Conservation (phyloP, 2,888 invertebrate genomes). For the Caenorhabditis imperialis region DNA sequence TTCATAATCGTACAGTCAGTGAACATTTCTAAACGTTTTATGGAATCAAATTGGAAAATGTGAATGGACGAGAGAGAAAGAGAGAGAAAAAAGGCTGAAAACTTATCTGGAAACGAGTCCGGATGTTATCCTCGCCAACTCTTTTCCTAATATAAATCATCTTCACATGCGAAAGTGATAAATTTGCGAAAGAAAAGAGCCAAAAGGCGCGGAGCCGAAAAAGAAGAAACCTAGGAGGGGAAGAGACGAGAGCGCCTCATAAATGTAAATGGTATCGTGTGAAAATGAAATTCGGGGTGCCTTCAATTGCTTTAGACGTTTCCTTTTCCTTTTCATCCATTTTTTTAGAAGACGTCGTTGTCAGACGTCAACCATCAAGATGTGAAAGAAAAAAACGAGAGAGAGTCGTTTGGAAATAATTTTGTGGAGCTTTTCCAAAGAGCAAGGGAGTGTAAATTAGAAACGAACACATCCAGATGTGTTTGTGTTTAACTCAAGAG, state of each 20-base stretch:
- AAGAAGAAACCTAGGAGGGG: conserved; percentile 27
- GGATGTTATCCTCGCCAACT: conserved; percentile 14
- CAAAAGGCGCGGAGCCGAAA: conserved; percentile 13
- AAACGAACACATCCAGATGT: too few species aligned
- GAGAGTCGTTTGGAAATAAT: too few species aligned
- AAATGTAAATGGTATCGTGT: conserved; percentile 55
- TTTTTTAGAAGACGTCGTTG: too few species aligned
- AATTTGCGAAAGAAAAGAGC: conserved; percentile 26
- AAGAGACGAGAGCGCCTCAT: conserved; percentile 37
- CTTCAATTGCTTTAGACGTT: too few species aligned
- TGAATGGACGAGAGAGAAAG: background rate
- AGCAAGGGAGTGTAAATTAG: too few species aligned
- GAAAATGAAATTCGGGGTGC: conserved; percentile 50
- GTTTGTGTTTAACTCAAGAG: too few species aligned
- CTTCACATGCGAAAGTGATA: conserved; percentile 50
- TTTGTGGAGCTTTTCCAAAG: too few species aligned
- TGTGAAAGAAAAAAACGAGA: too few species aligned
- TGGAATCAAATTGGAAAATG: background rate
- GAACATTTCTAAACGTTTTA: too few species aligned
- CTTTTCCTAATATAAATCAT: conserved; percentile 32
- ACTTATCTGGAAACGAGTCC: background rate
- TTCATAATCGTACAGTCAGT: too few species aligned
- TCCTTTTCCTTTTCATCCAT: conserved; percentile 1
- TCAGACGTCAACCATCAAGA: too few species aligned
- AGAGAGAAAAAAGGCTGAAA: background rate